Conservation (phyloP, 2,797 vertebrate species). For the Brotogeris chrysoptera region DNA sequence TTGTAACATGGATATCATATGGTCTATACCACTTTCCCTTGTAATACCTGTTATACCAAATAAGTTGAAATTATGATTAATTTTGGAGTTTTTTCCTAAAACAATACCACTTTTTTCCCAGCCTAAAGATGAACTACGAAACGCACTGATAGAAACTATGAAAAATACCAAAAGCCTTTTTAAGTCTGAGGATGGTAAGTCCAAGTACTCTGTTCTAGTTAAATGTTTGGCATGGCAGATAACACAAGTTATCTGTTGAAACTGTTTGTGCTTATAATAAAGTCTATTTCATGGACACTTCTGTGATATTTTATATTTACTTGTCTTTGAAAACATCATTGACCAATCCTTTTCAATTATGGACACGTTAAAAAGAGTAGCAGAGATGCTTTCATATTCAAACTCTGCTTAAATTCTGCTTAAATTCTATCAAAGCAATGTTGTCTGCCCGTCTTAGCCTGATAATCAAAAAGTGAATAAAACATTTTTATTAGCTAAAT, state of each 20-base stretch:
- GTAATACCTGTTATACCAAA: neutral
- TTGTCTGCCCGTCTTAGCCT: neutral
- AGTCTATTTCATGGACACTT: neutral
- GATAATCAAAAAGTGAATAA: neutral
- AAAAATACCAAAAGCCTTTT: constrained; percentile 43
- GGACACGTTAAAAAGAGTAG: neutral
- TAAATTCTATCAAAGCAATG: neutral
- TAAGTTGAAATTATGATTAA: neutral
- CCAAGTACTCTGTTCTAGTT: neutral
- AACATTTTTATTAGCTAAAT: neutral
- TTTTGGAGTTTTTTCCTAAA: neutral
- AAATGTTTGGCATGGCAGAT: neutral
- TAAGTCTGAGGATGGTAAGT: constrained; percentile 71
- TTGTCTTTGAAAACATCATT: neutral
- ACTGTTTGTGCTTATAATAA: neutral
- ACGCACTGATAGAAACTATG: constrained; percentile 47
- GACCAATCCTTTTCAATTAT: neutral
- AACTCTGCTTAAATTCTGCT: neutral
- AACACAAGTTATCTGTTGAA: neutral
- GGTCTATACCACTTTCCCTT: neutral
- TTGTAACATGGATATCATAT: neutral
- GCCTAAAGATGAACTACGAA: constrained; percentile 77
- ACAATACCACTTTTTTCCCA: constrained; percentile 40
- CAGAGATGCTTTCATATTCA: neutral
- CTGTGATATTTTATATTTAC: neutral